These are phyloP conservation scores for Oryzias woworae DNA, from an alignment of 2,113 vertebrate species.

Conservation along the genomic window DNA sequence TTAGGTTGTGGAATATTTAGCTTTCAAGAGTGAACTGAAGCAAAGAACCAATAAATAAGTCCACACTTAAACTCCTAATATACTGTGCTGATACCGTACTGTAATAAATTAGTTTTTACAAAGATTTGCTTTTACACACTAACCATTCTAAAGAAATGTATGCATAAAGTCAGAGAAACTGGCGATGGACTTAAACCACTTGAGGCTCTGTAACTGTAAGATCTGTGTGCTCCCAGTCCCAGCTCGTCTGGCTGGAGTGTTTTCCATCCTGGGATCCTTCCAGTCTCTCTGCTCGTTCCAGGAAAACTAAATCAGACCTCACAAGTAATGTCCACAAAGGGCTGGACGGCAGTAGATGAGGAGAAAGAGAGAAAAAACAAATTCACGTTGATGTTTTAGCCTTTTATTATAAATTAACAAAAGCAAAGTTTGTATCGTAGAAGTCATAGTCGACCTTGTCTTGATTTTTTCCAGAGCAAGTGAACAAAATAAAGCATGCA, in stretches of 20 bases:
- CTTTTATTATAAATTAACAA: constrained; percentile 61
- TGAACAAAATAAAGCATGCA: not conserved
- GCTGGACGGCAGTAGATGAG: constrained; percentile 6
- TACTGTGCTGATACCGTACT: not conserved
- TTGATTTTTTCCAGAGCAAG: constrained; percentile 1
- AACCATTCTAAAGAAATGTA: too few species aligned
- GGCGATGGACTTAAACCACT: too few species aligned
- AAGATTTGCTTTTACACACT: not conserved
- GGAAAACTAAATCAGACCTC: constrained; percentile 56
- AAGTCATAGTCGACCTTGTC: constrained; percentile 49
- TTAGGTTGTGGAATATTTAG: too few species aligned
- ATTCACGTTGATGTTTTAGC: constrained; percentile 15
- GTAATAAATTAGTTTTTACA: not conserved
- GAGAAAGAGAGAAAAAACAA: not conserved
- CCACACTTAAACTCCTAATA: constrained; percentile 8
- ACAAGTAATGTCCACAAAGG: constrained; percentile 36
- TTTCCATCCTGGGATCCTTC: constrained; percentile 53
- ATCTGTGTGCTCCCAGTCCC: constrained; percentile 26
- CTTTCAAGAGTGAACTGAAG: not conserved
- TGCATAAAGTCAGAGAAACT: too few species aligned
- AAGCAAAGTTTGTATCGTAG: constrained; percentile 6
- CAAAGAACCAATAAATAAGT: constrained; percentile 10
- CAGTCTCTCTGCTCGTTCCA: constrained; percentile 50
- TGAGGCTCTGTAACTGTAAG: too few species aligned
- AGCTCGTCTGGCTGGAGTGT: constrained; percentile 34